Conservation (phyloP, 2,797 vertebrate species). For the Catostomus latipinnis region DNA sequence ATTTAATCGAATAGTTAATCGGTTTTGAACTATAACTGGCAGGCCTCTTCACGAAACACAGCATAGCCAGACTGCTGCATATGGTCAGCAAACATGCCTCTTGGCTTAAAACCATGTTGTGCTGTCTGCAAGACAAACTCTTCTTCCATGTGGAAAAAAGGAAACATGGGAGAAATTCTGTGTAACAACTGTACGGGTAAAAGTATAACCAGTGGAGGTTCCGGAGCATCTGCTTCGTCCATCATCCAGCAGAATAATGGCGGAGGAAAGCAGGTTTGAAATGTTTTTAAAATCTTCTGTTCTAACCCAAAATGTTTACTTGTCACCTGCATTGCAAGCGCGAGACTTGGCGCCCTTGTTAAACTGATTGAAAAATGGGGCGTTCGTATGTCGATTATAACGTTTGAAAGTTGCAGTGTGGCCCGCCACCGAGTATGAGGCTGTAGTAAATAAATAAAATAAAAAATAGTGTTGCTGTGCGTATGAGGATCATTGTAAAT, state of each 20-base stretch:
- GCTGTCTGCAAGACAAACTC: constrained; percentile 92
- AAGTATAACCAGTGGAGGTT: constrained; percentile 65
- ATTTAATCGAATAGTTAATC: not conserved
- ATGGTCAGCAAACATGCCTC: constrained; percentile 80
- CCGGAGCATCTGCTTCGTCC: constrained; percentile 80
- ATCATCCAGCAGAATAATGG: constrained; percentile 83
- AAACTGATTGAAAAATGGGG: too few species aligned
- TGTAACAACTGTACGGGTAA: constrained; percentile 93
- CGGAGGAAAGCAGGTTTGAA: constrained; percentile 83
- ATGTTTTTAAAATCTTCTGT: not conserved
- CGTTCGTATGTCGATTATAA: too few species aligned
- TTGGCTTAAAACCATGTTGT: constrained; percentile 94
- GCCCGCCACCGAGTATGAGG: too few species aligned
- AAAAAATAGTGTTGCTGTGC: too few species aligned
- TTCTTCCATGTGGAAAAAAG: constrained; percentile 98
- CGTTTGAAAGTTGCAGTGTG: too few species aligned
- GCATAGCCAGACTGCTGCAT: not conserved
- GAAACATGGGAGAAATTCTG: constrained; percentile 91
- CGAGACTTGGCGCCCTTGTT: too few species aligned
- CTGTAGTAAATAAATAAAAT: too few species aligned
- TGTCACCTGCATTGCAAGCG: too few species aligned
- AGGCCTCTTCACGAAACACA: too few species aligned
- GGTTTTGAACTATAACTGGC: not conserved
- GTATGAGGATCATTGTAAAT: too few species aligned
- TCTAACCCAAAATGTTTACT: too few species aligned